phyloP scores from a whole-genome alignment of 2,888 invertebrate genomes.

The Drosophila birchii region DNA sequence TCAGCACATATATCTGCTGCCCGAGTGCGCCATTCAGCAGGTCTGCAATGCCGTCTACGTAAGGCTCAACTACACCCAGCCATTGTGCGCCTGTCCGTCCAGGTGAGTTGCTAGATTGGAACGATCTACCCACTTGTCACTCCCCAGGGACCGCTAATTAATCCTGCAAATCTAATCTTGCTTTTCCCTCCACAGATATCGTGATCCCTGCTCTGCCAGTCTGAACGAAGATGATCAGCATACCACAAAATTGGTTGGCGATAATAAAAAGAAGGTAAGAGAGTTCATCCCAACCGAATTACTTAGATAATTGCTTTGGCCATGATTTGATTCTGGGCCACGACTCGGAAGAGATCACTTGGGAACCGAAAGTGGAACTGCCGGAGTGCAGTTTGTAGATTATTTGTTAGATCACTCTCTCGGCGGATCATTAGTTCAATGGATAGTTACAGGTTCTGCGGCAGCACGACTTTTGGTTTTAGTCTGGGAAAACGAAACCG shows the following conservation, averaged over 20 bases:
- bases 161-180: conserved; percentile 47
- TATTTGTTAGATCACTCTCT: conserved; percentile 33
- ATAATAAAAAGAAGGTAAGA: conserved; percentile 92
- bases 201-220: conserved; percentile 96
- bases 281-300: conserved; percentile 9
- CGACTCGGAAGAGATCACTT: conserved; percentile 14
- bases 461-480: conserved; percentile 9
- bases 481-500: conserved; percentile 16
- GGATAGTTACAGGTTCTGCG: conserved; percentile 5
- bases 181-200: conserved; percentile 86
- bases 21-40: conserved; percentile 97
- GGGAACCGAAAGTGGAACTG: conserved; percentile 36
- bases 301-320: conserved; percentile 36
- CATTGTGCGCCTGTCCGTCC: conserved; percentile 95
- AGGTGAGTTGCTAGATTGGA: conserved; percentile 85
- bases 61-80: conserved; percentile 95
- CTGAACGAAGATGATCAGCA: conserved; percentile 95
- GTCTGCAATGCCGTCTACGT: conserved; percentile 97
- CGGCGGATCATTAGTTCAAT: conserved; percentile 21
- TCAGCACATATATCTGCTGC: conserved; percentile 95
- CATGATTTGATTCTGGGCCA: conserved; percentile 26
- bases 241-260: conserved; percentile 94
- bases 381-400: conserved; percentile 6
- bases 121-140: conserved; percentile 28
- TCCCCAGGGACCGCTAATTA: conserved; percentile 45